Evolutionary conservation across 2,113 vertebrate species (phyloP).

Genomic region (Antechinus stuartii): DNA sequence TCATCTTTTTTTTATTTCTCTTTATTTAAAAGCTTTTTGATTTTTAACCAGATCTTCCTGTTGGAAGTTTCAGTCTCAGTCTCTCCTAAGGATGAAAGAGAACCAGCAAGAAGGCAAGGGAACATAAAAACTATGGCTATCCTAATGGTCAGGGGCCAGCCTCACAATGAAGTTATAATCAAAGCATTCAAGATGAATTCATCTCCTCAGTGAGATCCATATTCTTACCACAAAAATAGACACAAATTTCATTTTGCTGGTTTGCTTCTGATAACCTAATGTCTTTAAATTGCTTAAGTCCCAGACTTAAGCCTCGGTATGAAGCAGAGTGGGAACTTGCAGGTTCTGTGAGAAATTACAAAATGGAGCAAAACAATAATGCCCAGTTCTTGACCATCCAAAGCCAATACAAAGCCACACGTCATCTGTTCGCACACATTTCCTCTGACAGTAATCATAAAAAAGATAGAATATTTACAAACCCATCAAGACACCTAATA

Average conservation of each 20-base stretch:
- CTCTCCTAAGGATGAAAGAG: not conserved
- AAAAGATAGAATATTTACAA: conserved; percentile 28
- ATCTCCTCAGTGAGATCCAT: conserved; percentile 75
- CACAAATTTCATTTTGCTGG: not conserved
- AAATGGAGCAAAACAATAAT: not conserved
- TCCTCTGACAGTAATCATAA: not conserved
- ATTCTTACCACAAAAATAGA: not conserved
- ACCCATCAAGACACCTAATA: conserved; percentile 37
- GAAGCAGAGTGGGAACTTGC: fast-evolving
- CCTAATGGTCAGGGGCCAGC: fast-evolving
- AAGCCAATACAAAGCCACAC: not conserved
- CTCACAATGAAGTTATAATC: conserved; percentile 79
- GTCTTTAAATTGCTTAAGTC: not conserved
- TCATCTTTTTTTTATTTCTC: not conserved
- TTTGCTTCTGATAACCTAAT: not conserved
- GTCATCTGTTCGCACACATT: not conserved
- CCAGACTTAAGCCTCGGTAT: too few species aligned
- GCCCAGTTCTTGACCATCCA: not conserved
- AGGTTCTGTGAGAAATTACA: fast-evolving
- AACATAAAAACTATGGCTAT: not conserved
- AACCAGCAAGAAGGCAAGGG: not conserved
- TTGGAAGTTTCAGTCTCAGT: not conserved
- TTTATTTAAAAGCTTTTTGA: not conserved
- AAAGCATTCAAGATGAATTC: conserved; percentile 86
- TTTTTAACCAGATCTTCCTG: not conserved